phyloP scores from a whole-genome alignment of 2,888 invertebrate species.

The Incurvaria masculella region DNA sequence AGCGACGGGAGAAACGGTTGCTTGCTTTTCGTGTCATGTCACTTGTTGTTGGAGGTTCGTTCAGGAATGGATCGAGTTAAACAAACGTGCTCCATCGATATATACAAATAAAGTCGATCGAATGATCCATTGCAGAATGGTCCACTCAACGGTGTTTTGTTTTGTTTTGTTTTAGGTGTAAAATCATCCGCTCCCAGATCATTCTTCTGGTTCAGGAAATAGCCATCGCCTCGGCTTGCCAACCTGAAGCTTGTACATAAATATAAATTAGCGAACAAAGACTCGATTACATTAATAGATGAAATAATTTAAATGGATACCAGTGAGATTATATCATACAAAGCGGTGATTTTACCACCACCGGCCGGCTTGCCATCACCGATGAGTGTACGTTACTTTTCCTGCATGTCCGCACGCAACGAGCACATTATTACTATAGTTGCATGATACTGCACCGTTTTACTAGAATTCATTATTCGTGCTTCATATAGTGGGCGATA shows the following conservation, averaged over 20 bases:
- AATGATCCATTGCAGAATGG: no score
- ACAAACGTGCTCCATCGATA: no score
- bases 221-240: constrained; percentile 47
- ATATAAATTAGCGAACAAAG: constrained; percentile 48
- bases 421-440: no score
- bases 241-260: constrained; percentile 39
- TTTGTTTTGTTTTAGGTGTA: constrained; percentile 50
- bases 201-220: constrained; percentile 58
- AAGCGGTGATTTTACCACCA: constrained; percentile 54
- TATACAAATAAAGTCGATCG: no score
- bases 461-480: no score
- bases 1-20: no score
- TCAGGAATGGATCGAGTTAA: no score
- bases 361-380: constrained; percentile 43
- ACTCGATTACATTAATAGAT: constrained; percentile 52
- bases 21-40: no score
- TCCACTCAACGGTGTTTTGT: no score
- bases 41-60: no score
- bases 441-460: no score
- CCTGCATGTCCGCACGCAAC: constrained; percentile 31
- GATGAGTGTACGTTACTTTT: constrained; percentile 44
- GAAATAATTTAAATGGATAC: constrained; percentile 40
- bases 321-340: constrained; percentile 53
- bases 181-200: constrained; percentile 56
- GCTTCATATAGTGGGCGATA: no score